A percentile compares a stretch with the other conserved stretches of the same genome.
Conservation (phyloP, 2,113 vertebrate species). For the Gymnogyps californianus region DNA sequence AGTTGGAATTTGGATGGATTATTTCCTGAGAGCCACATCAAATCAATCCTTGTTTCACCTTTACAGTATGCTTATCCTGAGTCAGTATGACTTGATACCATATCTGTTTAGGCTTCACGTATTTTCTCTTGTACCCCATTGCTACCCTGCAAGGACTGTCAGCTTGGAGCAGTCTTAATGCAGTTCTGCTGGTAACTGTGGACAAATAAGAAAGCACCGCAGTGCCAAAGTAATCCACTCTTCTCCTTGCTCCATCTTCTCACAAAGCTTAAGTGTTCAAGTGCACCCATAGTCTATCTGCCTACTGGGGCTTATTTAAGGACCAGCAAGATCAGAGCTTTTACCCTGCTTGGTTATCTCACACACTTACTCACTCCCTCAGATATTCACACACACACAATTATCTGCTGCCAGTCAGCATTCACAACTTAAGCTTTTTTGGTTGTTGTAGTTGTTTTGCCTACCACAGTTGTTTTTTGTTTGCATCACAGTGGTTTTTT, state of each 20-base stretch:
- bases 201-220: neutral
- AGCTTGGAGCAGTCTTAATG: neutral
- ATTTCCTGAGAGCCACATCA: neutral
- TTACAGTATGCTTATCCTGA: neutral
- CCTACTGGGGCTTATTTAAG: neutral
- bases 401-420: neutral
- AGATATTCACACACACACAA: neutral
- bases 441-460: neutral
- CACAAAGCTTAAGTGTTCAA: neutral
- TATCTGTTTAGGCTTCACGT: neutral
- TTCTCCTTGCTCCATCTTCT: neutral
- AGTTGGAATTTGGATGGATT: neutral
- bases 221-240: neutral
- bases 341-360: neutral
- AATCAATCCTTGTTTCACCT: neutral
- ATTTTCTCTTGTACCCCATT: neutral
- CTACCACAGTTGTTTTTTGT: neutral
- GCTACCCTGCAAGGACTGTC: neutral
- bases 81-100: neutral
- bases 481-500: neutral
- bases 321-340: neutral
- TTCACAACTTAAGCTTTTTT: neutral
- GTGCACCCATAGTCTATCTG: neutral
- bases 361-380: neutral
- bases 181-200: neutral